phyloP scores from a whole-genome alignment of 2,113 vertebrate genomes.

The Scytalopus superciliaris region DNA sequence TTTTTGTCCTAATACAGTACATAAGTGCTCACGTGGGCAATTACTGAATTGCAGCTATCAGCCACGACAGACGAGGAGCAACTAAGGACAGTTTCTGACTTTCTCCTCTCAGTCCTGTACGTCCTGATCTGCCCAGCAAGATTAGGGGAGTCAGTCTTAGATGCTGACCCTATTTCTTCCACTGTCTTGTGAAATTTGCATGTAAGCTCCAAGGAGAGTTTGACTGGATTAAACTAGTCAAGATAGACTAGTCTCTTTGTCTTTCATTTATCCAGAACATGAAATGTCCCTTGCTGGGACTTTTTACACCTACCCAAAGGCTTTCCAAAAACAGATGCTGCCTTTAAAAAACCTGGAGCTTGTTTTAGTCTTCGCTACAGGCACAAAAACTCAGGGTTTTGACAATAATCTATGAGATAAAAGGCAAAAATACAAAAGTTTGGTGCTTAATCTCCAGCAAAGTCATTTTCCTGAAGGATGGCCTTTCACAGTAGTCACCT shows the following conservation, averaged over 20 bases:
- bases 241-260: neutral
- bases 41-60: neutral
- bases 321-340: neutral
- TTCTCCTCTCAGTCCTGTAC: rapidly evolving
- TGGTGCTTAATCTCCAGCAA: neutral
- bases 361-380: neutral
- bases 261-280: neutral
- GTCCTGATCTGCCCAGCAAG: neutral
- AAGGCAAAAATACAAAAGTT: neutral
- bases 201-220: neutral
- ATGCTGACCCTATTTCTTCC: neutral
- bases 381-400: neutral
- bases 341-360: neutral
- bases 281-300: neutral
- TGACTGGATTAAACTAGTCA: neutral
- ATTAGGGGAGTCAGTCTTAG: neutral
- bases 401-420: neutral
- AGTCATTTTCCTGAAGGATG: neutral
- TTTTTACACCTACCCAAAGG: neutral
- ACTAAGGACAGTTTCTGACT: neutral
- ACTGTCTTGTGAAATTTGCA: neutral
- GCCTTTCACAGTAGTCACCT: neutral
- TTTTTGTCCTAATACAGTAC: neutral
- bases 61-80: neutral
- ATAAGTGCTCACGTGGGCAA: neutral